Conservation (phyloP, 1,140 invertebrate genomes). For the Drosophila willistoni region DNA sequence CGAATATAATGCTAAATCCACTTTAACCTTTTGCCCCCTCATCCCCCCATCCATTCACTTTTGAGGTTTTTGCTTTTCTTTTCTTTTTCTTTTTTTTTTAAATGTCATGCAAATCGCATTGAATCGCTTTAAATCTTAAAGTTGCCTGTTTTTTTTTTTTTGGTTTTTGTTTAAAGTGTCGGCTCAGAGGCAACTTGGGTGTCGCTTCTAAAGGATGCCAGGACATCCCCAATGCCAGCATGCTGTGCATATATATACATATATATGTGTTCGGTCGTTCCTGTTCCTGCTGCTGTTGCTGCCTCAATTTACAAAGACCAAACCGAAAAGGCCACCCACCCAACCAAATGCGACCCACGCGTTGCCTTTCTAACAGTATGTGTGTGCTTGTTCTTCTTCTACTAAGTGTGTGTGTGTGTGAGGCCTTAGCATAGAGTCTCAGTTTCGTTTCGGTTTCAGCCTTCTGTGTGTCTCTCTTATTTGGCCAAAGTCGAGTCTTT, state of each 20-base stretch:
- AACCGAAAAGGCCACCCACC: constrained; percentile 7
- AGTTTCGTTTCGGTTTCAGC: constrained; percentile 39
- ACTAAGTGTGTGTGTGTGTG: constrained; percentile 47
- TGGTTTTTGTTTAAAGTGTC: constrained; percentile 42
- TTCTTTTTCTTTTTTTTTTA: neutral
- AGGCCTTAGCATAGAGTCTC: too few species aligned
- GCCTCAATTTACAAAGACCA: constrained; percentile 15
- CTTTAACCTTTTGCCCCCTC: neutral
- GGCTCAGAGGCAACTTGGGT: too few species aligned
- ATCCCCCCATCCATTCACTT: too few species aligned
- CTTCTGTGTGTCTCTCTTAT: constrained; percentile 41
- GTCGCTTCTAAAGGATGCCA: constrained; percentile 37
- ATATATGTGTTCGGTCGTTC: neutral
- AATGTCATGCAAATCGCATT: constrained; percentile 11
- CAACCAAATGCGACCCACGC: constrained; percentile 49
- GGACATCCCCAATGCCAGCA: constrained; percentile 34
- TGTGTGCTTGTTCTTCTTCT: constrained; percentile 8
- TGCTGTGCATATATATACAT: constrained; percentile 2
- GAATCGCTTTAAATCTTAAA: constrained; percentile 48
- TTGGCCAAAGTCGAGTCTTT: constrained; percentile 25
- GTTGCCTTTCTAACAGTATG: constrained; percentile 34
- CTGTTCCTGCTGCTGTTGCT: neutral
- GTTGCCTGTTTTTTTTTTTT: neutral
- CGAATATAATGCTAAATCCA: constrained; percentile 3
- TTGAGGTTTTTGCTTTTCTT: neutral